Conservation (phyloP, 2,888 invertebrate species). For the Torymus tubicola region DNA sequence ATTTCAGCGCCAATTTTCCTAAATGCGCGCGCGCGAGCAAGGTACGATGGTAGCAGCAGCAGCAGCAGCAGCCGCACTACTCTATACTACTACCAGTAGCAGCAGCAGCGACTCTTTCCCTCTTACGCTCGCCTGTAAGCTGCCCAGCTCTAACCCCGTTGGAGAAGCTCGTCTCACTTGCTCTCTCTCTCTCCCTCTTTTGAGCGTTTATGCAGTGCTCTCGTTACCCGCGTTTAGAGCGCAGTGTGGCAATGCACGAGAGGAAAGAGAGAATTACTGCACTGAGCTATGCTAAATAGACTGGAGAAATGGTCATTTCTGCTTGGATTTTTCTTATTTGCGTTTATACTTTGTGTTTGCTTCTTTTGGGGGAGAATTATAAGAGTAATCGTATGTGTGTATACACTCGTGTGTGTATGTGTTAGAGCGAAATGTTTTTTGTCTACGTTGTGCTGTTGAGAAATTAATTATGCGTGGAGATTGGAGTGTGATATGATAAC, state of each 20-base stretch:
- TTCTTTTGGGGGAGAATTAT: neutral
- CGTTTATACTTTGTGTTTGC: neutral
- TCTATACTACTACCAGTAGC: too few relatives aligned
- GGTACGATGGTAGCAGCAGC: too few relatives aligned
- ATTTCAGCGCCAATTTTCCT: slow-evolving; percentile 54
- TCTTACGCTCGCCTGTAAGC: too few relatives aligned
- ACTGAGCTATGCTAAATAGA: slow-evolving; percentile 33
- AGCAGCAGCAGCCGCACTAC: too few relatives aligned
- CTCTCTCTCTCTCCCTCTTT: slow-evolving; percentile 6
- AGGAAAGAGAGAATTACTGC: neutral
- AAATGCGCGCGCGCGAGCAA: slow-evolving; percentile 39
- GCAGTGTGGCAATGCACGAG: neutral
- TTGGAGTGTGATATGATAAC: too few relatives aligned
- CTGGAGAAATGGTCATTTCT: slow-evolving; percentile 33
- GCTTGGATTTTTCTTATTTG: slow-evolving; percentile 14
- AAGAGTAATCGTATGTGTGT: too few relatives aligned
- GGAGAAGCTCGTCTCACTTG: neutral
- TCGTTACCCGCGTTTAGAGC: slow-evolving; percentile 28
- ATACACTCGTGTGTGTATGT: too few relatives aligned
- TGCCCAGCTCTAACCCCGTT: too few relatives aligned
- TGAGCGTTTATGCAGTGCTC: neutral
- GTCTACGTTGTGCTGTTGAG: too few relatives aligned
- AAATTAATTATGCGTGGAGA: too few relatives aligned
- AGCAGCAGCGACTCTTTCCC: too few relatives aligned
- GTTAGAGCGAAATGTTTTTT: too few relatives aligned